A percentile compares a stretch with the other conserved stretches of the same genome.
Evolutionary conservation across 1,140 invertebrate genomes (phyloP).

Genomic region (Drosophila burlai): DNA sequence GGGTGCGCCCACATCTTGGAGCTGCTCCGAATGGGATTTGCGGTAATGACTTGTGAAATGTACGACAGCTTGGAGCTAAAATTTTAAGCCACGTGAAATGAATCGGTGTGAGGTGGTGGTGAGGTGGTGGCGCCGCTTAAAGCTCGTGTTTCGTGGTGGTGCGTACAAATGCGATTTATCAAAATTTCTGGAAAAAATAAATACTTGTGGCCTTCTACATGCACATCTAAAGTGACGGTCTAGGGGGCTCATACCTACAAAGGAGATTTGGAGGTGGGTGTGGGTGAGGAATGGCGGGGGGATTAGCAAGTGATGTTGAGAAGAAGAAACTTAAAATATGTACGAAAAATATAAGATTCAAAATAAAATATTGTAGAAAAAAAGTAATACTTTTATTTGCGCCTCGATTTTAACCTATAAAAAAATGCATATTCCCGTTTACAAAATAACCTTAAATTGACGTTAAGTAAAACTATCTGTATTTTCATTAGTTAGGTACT

Average conservation of each 20-base stretch:
- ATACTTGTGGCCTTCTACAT: slow-evolving; percentile 60
- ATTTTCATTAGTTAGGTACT: background rate
- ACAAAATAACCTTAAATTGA: no score
- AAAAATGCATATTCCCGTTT: background rate
- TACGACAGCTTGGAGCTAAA: slow-evolving; percentile 58
- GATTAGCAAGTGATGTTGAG: slow-evolving; percentile 1
- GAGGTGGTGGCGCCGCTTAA: slow-evolving; percentile 1
- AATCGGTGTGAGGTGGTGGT: slow-evolving; percentile 7
- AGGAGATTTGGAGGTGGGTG: slow-evolving; percentile 13
- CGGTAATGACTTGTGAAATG: slow-evolving; percentile 76
- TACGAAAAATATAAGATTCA: background rate
- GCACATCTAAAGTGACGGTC: slow-evolving; percentile 77
- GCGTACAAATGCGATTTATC: slow-evolving; percentile 7
- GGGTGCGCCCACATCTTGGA: slow-evolving; percentile 29
- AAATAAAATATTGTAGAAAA: background rate
- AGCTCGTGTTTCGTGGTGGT: slow-evolving; percentile 7
- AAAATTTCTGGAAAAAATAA: slow-evolving; percentile 10
- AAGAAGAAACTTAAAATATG: background rate
- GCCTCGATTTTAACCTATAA: background rate
- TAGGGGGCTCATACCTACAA: slow-evolving; percentile 77
- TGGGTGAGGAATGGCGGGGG: slow-evolving; percentile 19
- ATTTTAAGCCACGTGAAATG: slow-evolving; percentile 58
- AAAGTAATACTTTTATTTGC: background rate
- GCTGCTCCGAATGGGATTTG: slow-evolving; percentile 57
- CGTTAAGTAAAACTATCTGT: background rate